Evolutionary conservation across 1,140 invertebrate genomes (phyloP), one percentile per base, ranked within the genome.

Genomic region (Drosophila arizonae): DNA sequence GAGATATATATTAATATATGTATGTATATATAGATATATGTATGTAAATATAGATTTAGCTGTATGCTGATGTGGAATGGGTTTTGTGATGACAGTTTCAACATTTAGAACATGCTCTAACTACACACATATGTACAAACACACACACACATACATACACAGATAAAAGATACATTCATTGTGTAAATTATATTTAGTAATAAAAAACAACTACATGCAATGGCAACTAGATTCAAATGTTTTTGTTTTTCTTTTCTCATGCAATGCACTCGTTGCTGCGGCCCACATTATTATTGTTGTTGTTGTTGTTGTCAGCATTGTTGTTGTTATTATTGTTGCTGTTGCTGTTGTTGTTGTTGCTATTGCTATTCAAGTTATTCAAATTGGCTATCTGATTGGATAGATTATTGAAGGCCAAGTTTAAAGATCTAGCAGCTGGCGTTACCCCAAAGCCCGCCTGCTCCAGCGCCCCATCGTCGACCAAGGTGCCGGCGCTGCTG

Each of bases 201-300:
- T 17, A 17, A 17, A 17, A 30, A 70, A 75, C 66, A 85, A 41
- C 55, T 72, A 76, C 82, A 87, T 79, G 82, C 82, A 68, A 36
- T 13, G 36, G 39, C 73, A 66, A 85, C 72, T 84, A 79, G 84
- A 79, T 88, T 85, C 81, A 79, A 68, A 79, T 62, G 15, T 3
- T 9, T 15, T n/a, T 43, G 8, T 1, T 15, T 15, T 6, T n/a
- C 69, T 74, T 84, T 79, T 88, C 77, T 90, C 88, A 90, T 90
- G 88, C 88, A 77, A 85, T 82, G 76, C 88, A 85, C 52, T 88
- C 75, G 69, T 77, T 90, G 76, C 51, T 90, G 60, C 74, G 72
- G 69, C 86, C 86, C 88, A 90, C 79, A 82, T 64, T 77, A 61
- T 66, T 67, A 82, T 67, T 63, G 57, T 68, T 76, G 24, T 66